Evolutionary conservation across 2,888 invertebrate genomes (phyloP).

Genomic region (Orthonychiurus folsomi): DNA sequence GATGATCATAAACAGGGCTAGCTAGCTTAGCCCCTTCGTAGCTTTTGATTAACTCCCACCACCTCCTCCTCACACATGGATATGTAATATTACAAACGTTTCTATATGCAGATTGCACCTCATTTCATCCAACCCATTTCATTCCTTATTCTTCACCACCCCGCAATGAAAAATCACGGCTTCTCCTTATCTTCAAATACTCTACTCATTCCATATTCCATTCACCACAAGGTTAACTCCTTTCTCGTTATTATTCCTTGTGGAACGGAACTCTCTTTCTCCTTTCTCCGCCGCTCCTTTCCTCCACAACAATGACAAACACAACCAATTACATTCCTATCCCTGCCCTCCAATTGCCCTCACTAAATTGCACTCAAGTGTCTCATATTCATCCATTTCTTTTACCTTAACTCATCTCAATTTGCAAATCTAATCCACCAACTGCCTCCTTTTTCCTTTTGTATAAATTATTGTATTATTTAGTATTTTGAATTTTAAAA

Average conservation of each 20-base stretch:
- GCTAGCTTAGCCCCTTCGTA: neutral
- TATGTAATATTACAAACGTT: neutral
- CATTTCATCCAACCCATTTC: slow-evolving; percentile 5
- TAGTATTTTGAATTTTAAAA: too few species aligned
- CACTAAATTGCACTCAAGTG: neutral
- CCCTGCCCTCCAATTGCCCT: too few species aligned
- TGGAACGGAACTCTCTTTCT: neutral
- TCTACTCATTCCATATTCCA: slow-evolving; percentile 1
- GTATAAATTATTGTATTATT: too few species aligned
- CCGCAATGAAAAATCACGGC: slow-evolving; percentile 2
- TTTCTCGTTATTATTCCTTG: neutral
- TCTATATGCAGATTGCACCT: slow-evolving; percentile 12
- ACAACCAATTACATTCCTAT: neutral
- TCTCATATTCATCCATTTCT: neutral
- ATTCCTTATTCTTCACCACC: slow-evolving; percentile 9
- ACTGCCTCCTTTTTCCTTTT: too few species aligned
- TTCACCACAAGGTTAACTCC: slow-evolving; percentile 6
- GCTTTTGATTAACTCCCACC: slow-evolving; percentile 10
- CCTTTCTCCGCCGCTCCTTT: neutral
- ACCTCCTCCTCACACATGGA: slow-evolving; percentile 7
- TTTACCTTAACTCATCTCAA: neutral
- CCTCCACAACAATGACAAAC: neutral
- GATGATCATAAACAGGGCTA: slow-evolving; percentile 27
- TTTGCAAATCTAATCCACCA: too few species aligned
- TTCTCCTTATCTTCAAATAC: neutral